Conservation (phyloP, 2,888 invertebrate genomes). For the Drosophila ezoana region DNA sequence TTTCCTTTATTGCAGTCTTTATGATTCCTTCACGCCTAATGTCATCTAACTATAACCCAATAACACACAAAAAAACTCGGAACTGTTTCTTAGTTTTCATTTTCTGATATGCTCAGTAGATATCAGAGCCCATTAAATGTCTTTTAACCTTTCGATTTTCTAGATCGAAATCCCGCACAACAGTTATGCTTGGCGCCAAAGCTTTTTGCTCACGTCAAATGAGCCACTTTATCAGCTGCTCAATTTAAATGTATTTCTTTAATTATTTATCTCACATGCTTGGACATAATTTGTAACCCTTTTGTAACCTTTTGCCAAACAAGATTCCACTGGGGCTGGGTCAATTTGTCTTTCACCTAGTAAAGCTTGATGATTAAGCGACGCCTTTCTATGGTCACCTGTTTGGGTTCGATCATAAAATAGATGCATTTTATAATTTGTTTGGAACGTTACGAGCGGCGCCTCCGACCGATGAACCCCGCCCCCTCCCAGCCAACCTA, state of each 20-base stretch:
- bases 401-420: conserved; percentile 39
- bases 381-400: conserved; percentile 51
- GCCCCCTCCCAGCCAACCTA: background rate
- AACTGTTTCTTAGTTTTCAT: no score
- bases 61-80: no score
- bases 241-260: conserved; percentile 20
- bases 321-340: conserved; percentile 24
- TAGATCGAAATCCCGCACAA: background rate
- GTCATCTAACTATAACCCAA: no score
- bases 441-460: conserved; percentile 53
- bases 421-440: conserved; percentile 71
- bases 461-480: conserved; percentile 30
- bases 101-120: no score
- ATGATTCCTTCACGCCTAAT: no score
- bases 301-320: conserved; percentile 31
- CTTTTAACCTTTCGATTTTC: no score
- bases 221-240: background rate
- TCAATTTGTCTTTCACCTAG: conserved; percentile 19
- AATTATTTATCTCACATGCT: conserved; percentile 27
- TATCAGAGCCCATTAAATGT: no score
- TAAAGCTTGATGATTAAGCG: conserved; percentile 50
- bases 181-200: conserved; percentile 10
- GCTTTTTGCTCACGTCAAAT: background rate
- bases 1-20: no score
- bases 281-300: conserved; percentile 21